Evolutionary conservation across 1,140 invertebrate species (phyloP).

Genomic region (Mercenaria mercenaria): DNA sequence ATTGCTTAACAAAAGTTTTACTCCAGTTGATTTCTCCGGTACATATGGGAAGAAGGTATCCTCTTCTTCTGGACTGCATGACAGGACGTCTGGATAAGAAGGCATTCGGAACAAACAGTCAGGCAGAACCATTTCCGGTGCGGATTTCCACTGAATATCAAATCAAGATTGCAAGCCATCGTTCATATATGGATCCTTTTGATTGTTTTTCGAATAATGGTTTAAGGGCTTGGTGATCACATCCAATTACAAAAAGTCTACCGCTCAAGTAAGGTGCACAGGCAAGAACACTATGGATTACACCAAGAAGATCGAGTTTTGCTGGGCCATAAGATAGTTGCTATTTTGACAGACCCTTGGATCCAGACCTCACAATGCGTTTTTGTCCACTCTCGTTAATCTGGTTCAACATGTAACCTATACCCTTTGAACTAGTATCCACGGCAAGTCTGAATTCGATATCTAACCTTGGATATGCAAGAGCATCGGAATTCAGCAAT

Average conservation of each 20-base stretch:
- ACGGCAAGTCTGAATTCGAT: constrained; percentile 33
- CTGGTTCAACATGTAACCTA: constrained; percentile 58
- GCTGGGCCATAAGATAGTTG: constrained; percentile 68
- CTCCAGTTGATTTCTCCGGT: not conserved
- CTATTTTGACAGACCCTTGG: constrained; percentile 63
- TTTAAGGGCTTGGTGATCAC: constrained; percentile 40
- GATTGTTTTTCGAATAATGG: constrained; percentile 52
- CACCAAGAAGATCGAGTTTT: constrained; percentile 67
- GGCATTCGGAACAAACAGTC: constrained; percentile 46
- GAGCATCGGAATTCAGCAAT: constrained; percentile 8
- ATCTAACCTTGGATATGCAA: constrained; percentile 50
- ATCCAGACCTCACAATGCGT: constrained; percentile 61
- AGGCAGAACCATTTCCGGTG: constrained; percentile 53
- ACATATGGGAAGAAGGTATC: too few relatives aligned
- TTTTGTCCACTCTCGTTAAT: constrained; percentile 8
- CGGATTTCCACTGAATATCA: constrained; percentile 50
- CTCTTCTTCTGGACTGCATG: constrained; percentile 49
- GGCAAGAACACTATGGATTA: constrained; percentile 56
- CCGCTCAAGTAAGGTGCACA: constrained; percentile 44
- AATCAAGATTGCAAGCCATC: constrained; percentile 54
- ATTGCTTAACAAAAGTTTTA: not conserved
- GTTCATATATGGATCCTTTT: constrained; percentile 37
- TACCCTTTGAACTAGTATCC: constrained; percentile 49
- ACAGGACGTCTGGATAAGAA: not conserved
- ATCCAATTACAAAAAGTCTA: constrained; percentile 37